Base-by-base conservation (phyloP, 2,888 invertebrate species). In the Cephus pygmeus region DNA sequence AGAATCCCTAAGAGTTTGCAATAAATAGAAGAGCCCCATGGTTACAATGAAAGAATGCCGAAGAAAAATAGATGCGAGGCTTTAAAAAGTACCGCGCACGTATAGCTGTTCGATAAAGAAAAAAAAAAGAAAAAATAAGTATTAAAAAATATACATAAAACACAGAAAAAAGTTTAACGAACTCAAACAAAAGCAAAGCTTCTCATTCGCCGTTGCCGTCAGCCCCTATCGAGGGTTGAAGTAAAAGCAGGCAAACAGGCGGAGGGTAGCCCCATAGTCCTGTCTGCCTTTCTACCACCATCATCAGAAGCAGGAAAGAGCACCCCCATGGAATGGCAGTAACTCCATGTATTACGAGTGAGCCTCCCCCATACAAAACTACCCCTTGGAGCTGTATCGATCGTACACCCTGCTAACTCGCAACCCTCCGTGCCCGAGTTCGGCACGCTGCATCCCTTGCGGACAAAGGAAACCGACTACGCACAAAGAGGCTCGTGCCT, bases 361-460 rank as follows among this genome's bases (percentile, higher is more conserved):
- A 85, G 86, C 88, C 85, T 85, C 87, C 88, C 88, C 88, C 88
- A 89, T 89, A 88, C 86, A 85, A 87, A 85, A 85, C 87, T 87
- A 87, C 87, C 88, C 88, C 87, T 88, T 88, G 87, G 87, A 86
- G 88, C 88, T 88, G 85, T 88, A 88, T 88, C 88, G 88, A 88
- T 88, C 88, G 87, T 85, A 84, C 56, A 56, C 82, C 82, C 85
- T 83, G 84, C 83, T 84, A 83, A 83, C 84, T 85, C 84, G 84
- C 79, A 84, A 81, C 83, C 85, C 85, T 82, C 84, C 82, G 76
- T 79, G 78, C 83, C 79, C 76, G 81, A 83, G 81, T 85, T 83
- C 84, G 85, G 83, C 82, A 85, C 81, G 79, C 78, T 79, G 80
- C 80, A 81, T 81, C 80, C 78, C 56, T 23, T 82, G 78, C 82